Evolutionary conservation across 2,113 vertebrate genomes (phyloP), one percentile per base, ranked within the genome.

Genomic region (Lota lota): DNA sequence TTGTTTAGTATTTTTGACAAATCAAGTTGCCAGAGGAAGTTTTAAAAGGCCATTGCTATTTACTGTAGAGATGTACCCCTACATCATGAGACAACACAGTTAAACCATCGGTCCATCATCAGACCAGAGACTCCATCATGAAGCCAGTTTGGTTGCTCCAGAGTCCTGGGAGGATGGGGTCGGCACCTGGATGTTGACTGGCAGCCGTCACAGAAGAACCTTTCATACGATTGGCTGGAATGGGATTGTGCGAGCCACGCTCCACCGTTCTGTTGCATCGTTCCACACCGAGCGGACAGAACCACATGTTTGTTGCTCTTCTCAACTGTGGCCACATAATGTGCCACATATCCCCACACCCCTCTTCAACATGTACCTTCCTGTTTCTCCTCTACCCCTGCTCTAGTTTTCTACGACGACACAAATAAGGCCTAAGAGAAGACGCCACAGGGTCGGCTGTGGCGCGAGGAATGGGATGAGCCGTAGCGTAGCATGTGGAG

Each of bases 381-480:
- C 19, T n/a, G 10, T 14, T 7, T 16, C 53, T 6, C 16, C 53
- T n/a, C 53, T 16, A 10, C 53, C 53, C 15, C 53, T 18, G 16
- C 53, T 18, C 53, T 56, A 56, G 53, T 56, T n/a, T 56, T 56
- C 53, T 56, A 56, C 16, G 3, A 56, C 53, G 7, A 56, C 16
- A 56, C 53, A 56, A 17, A 56, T 56, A 56, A 56, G 53, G 53
- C 53, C 16, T 56, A 56, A 56, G 53, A 56, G 53, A 4, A 56
- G 53, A n/a, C 16, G 53, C 53, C 17, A 17, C 53, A 56, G 53
- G 1, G 77, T 5, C 64, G 78, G 67, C 73, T 75, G 74, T 71
- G 78, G 79, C 16, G 60, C 80, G 70, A 87, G 80, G 74, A 85
- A 84, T 88, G 88, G 88, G 88, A 87, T 87, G 86, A 87, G 73